phyloP scores from a whole-genome alignment of 2,888 invertebrate genomes.

The Drosophila tripunctata region DNA sequence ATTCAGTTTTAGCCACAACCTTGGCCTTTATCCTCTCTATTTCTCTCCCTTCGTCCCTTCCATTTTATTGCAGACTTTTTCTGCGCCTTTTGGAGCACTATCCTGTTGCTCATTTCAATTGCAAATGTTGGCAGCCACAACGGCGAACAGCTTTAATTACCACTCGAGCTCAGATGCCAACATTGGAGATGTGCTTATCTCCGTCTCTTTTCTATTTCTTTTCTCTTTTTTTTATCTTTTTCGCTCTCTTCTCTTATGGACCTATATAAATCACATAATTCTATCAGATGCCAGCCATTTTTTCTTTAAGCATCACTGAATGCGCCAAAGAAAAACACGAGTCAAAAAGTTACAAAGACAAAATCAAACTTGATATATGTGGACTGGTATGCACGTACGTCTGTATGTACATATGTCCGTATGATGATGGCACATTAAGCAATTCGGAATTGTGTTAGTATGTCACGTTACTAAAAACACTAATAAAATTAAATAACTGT shows the following conservation, averaged over 20 bases:
- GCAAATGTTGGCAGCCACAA: slow-evolving; percentile 37
- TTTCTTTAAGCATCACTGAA: not conserved
- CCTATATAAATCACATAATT: slow-evolving; percentile 13
- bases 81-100: not conserved
- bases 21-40: not conserved
- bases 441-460: not conserved
- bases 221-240: not conserved
- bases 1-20: not conserved
- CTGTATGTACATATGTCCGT: too few relatives aligned
- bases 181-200: slow-evolving; percentile 15
- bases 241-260: not conserved
- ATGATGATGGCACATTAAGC: too few relatives aligned
- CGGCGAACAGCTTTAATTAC: slow-evolving; percentile 36
- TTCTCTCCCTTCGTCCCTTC: not conserved
- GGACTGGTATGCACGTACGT: too few relatives aligned
- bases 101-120: slow-evolving; percentile 52
- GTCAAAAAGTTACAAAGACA: too few relatives aligned
- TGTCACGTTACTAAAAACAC: not conserved
- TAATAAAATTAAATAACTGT: too few relatives aligned
- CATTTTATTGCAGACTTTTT: too few relatives aligned
- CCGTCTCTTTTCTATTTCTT: not conserved
- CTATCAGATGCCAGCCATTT: not conserved
- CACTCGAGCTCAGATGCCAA: slow-evolving; percentile 24
- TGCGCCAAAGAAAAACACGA: not conserved
- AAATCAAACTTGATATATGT: not conserved